Evolutionary conservation across 2,888 invertebrate species (phyloP).

Genomic region (Brachyptera risi): DNA sequence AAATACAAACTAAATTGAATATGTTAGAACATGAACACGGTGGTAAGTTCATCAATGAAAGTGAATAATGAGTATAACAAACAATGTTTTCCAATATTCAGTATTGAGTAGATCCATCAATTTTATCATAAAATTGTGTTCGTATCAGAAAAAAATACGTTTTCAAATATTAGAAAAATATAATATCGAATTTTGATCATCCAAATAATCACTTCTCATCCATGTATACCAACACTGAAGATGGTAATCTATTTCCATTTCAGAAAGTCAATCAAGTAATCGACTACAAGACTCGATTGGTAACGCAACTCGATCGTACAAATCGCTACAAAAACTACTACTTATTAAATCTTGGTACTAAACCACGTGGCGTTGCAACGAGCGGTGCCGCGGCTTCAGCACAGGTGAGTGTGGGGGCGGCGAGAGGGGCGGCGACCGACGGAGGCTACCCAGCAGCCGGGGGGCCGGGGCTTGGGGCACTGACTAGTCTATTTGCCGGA

Average conservation of each 20-base stretch:
- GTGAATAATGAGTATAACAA: too few relatives aligned
- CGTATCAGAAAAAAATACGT: too few relatives aligned
- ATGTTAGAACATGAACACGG: too few relatives aligned
- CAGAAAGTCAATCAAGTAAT: conserved; percentile 81
- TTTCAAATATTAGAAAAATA: too few relatives aligned
- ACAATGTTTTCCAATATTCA: too few relatives aligned
- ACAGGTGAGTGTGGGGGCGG: conserved; percentile 10
- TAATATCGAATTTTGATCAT: too few relatives aligned
- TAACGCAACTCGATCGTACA: conserved; percentile 63
- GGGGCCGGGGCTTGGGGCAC: conserved; percentile 5
- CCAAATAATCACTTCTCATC: too few relatives aligned
- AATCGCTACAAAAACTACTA: conserved; percentile 69
- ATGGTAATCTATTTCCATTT: conserved; percentile 36
- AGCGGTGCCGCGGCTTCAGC: conserved; percentile 4
- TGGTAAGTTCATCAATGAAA: too few relatives aligned
- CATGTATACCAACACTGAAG: too few relatives aligned
- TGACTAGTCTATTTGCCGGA: background rate
- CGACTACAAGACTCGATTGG: conserved; percentile 71
- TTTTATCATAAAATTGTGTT: too few relatives aligned
- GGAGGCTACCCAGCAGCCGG: background rate
- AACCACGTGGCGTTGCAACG: background rate
- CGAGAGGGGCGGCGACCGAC: conserved; percentile 5
- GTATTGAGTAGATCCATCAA: too few relatives aligned
- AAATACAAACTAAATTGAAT: too few relatives aligned
- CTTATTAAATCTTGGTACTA: conserved; percentile 53